phyloP scores from a whole-genome alignment of 1,140 invertebrate species.

The Bactericera cockerelli region DNA sequence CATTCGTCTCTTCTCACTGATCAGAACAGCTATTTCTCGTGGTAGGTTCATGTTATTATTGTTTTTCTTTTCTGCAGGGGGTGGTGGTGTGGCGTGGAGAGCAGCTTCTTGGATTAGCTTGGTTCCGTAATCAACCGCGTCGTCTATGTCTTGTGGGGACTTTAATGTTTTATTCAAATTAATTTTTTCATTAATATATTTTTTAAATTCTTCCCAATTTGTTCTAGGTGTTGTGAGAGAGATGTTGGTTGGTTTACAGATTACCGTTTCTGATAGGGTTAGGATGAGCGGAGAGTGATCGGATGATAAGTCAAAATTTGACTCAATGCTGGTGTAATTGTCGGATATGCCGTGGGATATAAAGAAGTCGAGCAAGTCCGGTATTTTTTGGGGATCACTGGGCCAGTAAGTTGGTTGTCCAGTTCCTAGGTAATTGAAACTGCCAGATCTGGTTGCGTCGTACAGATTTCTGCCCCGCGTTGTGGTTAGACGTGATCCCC shows the following conservation, averaged over 20 bases:
- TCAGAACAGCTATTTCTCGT: background rate
- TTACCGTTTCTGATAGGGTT: slow-evolving; percentile 10
- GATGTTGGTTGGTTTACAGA: slow-evolving; percentile 13
- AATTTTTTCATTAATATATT: slow-evolving; percentile 4
- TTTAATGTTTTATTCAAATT: slow-evolving; percentile 7
- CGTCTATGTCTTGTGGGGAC: slow-evolving; percentile 11
- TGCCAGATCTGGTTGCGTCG: slow-evolving; percentile 19
- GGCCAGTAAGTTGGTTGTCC: slow-evolving; percentile 30
- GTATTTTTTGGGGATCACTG: slow-evolving; percentile 25
- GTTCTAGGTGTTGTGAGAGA: slow-evolving; percentile 13
- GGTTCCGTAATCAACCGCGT: slow-evolving; percentile 8
- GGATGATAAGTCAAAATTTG: slow-evolving; percentile 16
- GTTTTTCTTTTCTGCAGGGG: background rate
- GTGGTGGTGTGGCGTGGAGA: background rate
- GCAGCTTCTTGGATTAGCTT: slow-evolving; percentile 9
- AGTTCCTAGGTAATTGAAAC: slow-evolving; percentile 22
- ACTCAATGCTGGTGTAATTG: slow-evolving; percentile 17
- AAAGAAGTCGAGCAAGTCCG: slow-evolving; percentile 28
- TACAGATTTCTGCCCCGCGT: slow-evolving; percentile 25
- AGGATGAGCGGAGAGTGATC: slow-evolving; percentile 21
- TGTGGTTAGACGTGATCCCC: slow-evolving; percentile 24
- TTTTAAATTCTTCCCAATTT: background rate
- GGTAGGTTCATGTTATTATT: background rate
- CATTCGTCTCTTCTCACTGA: background rate
- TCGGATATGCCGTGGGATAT: slow-evolving; percentile 22